These are phyloP conservation scores for Sinocyclocheilus maitianheensis DNA, from an alignment of 2,113 vertebrate genomes.

Conservation along the genomic window DNA sequence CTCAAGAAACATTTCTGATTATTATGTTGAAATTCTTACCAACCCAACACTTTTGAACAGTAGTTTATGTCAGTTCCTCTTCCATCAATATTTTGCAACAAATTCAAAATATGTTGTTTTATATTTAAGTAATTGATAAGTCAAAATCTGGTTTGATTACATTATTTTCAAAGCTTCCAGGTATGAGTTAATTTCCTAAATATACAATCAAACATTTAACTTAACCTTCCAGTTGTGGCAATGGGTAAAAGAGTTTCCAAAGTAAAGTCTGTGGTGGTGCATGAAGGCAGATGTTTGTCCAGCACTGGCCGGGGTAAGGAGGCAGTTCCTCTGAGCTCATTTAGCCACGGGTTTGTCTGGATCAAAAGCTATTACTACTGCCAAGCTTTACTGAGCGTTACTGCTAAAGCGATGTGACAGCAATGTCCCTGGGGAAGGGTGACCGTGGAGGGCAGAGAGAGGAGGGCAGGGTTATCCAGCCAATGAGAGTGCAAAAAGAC, in stretches of 20 bases:
- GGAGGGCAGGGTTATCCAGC: conserved; percentile 22
- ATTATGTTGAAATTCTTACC: too few relatives aligned
- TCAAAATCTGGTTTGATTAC: too few relatives aligned
- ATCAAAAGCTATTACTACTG: conserved; percentile 74
- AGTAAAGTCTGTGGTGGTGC: background rate
- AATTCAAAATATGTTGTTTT: too few relatives aligned
- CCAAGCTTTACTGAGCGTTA: conserved; percentile 58
- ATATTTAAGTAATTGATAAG: too few relatives aligned
- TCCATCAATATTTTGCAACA: too few relatives aligned
- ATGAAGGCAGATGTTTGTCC: conserved; percentile 58
- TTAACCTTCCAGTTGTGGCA: too few relatives aligned
- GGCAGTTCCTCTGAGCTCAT: conserved; percentile 51
- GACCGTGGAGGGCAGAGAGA: conserved; percentile 69
- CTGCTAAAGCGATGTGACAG: conserved; percentile 76
- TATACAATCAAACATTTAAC: too few relatives aligned
- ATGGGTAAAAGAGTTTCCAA: background rate
- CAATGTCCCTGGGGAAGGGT: conserved; percentile 72
- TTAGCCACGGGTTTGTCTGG: conserved; percentile 68
- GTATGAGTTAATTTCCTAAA: too few relatives aligned
- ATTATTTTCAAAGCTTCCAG: too few relatives aligned
- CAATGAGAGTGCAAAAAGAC: conserved; percentile 30
- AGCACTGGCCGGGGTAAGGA: conserved; percentile 44
- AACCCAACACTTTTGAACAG: too few relatives aligned
- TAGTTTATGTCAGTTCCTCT: too few relatives aligned
- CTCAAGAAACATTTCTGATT: too few relatives aligned